Base-by-base conservation (phyloP, 1,140 invertebrate species). In the Pachypsylla venusta region DNA sequence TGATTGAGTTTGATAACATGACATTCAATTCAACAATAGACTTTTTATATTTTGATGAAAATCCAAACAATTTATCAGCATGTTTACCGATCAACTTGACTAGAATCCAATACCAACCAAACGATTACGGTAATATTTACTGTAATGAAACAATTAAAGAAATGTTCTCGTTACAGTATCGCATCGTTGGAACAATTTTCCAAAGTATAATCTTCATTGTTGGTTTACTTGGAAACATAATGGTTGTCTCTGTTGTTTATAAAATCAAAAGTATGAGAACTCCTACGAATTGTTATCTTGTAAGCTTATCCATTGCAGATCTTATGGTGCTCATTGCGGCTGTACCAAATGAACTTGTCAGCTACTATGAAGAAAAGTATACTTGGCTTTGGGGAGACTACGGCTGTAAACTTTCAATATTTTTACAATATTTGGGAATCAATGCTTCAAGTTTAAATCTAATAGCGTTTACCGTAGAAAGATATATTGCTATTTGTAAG, bases 401-500 rank as follows among this genome's bases (percentile, higher is more conserved):
- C 2, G 76, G 78, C 22, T 84, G 82, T 66, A 73, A 75, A 0
- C 58, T 81, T 5, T 73, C 82, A 57, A 74, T 82, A n/a, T 85
- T 82, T 65, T 68, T 77, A 2, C 80, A 82, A 64, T 79, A 82
- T 68, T 68, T 83, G 10, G 84, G 82, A 2, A 81, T 85, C 59
- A 85, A 86, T 67, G 79, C 76, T 19, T 81, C 79, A 0, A 78
- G 80, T 0, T 68, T 83, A 24, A 80, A 77, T 25, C 77, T 82
- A 27, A 78, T 81, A 19, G 81, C 81, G 0, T 84, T 83, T 69
- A 83, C 82, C 2, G 69, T 81, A 12, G 84, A 87, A 69, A 68
- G 85, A 2, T 87, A 84, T 68, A 68, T 85, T 1, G 83, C 82
- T 19, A 84, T 85, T 40, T 84, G 82, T 67, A 79, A 84, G 66